Evolutionary conservation across 2,113 vertebrate genomes (phyloP).

Genomic region (Todiramphus chloris): DNA sequence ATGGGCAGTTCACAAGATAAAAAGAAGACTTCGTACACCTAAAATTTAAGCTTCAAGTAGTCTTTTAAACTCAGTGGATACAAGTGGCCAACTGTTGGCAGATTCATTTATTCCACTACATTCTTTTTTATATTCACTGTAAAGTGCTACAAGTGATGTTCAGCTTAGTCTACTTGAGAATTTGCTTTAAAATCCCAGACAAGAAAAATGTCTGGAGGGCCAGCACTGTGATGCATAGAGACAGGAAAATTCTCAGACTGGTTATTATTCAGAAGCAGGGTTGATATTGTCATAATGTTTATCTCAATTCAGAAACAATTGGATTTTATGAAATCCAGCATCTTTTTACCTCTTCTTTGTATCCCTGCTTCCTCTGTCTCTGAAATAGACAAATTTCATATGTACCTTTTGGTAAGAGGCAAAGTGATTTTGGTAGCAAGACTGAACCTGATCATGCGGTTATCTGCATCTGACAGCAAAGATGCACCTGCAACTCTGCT

Average conservation of each 20-base stretch:
- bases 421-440: neutral
- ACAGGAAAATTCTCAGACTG: neutral
- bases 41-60: neutral
- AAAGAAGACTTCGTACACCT: neutral
- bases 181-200: neutral
- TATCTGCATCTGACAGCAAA: rapidly evolving
- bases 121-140: neutral
- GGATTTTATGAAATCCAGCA: neutral
- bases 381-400: neutral
- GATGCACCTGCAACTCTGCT: neutral
- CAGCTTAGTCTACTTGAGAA: neutral
- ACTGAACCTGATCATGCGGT: rapidly evolving
- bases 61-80: neutral
- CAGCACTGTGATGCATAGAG: neutral
- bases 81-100: neutral
- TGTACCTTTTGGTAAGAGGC: neutral
- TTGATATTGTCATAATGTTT: neutral
- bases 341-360: neutral
- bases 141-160: neutral
- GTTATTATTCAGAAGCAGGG: neutral
- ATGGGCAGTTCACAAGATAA: neutral
- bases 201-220: neutral
- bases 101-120: neutral
- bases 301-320: neutral
- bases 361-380: neutral